Evolutionary conservation across 2,797 vertebrate genomes (phyloP).

Genomic region (Oreortyx pictus): DNA sequence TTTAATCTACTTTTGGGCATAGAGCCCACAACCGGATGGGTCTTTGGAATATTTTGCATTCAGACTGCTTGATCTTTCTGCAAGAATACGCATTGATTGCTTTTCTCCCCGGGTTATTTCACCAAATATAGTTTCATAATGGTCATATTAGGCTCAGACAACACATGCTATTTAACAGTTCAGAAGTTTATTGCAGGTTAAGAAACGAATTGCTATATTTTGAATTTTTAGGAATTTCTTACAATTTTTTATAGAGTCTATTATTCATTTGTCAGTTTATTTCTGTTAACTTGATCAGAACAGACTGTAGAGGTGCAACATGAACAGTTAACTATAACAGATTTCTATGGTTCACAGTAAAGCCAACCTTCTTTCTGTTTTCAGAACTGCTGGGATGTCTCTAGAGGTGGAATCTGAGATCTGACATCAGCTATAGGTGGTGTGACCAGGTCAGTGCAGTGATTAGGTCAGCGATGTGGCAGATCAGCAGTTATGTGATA

Average conservation of each 20-base stretch:
- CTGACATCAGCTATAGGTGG: not conserved
- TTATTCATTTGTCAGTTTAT: not conserved
- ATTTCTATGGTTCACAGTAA: not conserved
- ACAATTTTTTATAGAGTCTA: not conserved
- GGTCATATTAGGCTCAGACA: not conserved
- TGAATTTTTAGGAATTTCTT: not conserved
- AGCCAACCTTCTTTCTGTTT: not conserved
- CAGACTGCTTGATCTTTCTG: not conserved
- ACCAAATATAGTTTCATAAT: not conserved
- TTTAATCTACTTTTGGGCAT: not conserved
- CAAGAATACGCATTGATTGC: accelerated
- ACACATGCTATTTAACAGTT: not conserved
- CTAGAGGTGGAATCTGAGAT: not conserved
- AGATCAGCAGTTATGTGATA: not conserved
- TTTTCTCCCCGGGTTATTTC: not conserved
- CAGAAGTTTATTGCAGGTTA: not conserved
- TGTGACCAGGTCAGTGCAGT: not conserved
- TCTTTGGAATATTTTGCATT: not conserved
- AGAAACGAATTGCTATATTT: not conserved
- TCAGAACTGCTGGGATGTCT: not conserved
- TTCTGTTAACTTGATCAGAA: not conserved
- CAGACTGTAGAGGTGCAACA: not conserved
- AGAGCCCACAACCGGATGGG: not conserved
- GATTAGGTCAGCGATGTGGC: not conserved
- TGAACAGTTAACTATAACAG: not conserved